phyloP scores from a whole-genome alignment of 2,797 vertebrate genomes.

The Rousettus madagascariensis region DNA sequence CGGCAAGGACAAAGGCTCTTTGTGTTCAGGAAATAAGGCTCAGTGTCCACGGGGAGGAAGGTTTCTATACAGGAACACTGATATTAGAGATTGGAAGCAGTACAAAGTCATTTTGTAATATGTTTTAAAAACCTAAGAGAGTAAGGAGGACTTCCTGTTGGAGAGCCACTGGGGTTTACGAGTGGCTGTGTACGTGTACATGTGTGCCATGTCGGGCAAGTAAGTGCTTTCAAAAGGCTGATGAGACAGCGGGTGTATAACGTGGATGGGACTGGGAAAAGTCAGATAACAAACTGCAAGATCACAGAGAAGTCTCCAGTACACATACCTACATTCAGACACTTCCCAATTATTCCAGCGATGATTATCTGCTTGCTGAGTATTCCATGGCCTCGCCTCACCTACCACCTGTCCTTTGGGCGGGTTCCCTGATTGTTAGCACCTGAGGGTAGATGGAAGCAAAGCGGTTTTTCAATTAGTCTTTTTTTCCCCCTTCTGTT shows the following conservation, averaged over 20 bases:
- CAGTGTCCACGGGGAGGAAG: neutral
- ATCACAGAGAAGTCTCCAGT: accelerated
- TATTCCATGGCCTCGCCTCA: conserved; percentile 51
- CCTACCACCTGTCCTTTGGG: neutral
- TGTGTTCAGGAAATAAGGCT: neutral
- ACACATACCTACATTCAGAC: conserved; percentile 75
- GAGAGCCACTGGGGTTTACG: neutral
- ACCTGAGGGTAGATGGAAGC: conserved; percentile 20
- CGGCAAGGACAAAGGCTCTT: neutral
- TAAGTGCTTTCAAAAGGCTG: neutral
- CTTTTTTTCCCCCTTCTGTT: neutral
- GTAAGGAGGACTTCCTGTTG: too few relatives aligned
- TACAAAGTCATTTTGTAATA: neutral
- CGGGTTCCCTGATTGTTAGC: neutral
- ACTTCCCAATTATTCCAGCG: conserved; percentile 4
- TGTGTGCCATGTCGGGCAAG: accelerated
- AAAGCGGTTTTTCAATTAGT: conserved; percentile 5
- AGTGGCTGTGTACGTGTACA: too few relatives aligned
- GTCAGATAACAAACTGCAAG: neutral
- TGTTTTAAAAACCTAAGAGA: neutral
- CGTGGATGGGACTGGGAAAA: neutral
- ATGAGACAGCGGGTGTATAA: accelerated
- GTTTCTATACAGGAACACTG: neutral
- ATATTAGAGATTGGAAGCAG: neutral
- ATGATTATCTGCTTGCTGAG: conserved; percentile 43